These are phyloP conservation scores for Eupsilia transversa DNA, from an alignment of 2,888 invertebrate genomes.

Conservation along the genomic window DNA sequence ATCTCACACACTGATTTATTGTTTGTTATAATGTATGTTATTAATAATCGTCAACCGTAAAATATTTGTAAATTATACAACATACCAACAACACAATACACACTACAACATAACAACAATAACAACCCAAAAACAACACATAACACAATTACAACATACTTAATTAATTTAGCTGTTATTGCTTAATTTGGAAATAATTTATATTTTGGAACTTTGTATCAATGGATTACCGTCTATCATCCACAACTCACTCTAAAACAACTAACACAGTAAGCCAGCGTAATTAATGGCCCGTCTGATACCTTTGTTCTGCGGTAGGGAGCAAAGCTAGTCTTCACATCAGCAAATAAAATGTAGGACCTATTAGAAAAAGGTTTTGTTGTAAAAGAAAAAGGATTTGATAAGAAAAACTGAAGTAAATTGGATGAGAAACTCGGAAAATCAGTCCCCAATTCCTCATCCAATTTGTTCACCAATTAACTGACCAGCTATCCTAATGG, in stretches of 20 bases:
- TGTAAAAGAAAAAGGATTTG: background rate
- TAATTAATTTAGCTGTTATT: background rate
- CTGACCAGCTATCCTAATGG: constrained; percentile 6
- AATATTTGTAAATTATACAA: background rate
- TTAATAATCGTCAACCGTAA: background rate
- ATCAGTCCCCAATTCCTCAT: constrained; percentile 6
- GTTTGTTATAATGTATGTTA: background rate
- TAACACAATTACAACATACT: too few relatives aligned
- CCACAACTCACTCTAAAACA: background rate
- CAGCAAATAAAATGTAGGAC: background rate
- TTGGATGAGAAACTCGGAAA: background rate
- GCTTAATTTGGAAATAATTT: background rate
- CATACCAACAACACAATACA: too few relatives aligned
- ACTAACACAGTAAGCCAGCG: background rate
- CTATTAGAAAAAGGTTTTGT: background rate
- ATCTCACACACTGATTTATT: background rate
- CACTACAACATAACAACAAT: too few relatives aligned
- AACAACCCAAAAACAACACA: too few relatives aligned
- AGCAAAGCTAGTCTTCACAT: too few relatives aligned
- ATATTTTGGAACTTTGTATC: background rate
- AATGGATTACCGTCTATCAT: background rate
- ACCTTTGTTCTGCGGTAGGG: background rate
- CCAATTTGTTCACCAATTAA: constrained; percentile 36
- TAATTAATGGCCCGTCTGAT: background rate
- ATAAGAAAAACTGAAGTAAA: background rate